Evolutionary conservation across 1,140 invertebrate genomes (phyloP), one percentile per base, ranked within the genome.

Genomic region (Episyrphus balteatus): DNA sequence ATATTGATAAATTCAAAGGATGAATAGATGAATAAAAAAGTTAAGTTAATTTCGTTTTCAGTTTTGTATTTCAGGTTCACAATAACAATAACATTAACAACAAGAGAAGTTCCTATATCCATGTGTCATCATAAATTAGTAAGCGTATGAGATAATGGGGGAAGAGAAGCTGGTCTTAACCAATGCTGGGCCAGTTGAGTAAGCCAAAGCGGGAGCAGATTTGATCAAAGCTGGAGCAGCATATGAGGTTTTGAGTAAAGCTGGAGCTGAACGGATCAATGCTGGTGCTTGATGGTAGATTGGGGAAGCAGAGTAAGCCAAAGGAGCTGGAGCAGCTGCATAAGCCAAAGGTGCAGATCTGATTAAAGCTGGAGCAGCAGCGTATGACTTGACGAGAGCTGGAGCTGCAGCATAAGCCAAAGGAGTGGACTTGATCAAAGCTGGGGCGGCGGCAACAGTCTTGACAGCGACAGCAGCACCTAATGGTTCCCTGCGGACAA

Each of bases 1-100:
- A n/a, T 26, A 5, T 26, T 8, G 8, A 26, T 26, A 8, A 26
- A 5, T 26, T 26, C 21, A 26, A 26, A 26, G 8, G 3, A 5
- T 26, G 21, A 26, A 8, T 26, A 5, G 8, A 5, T 26, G 8
- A 26, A 8, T 26, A 26, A 26, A 26, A 26, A 26, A 5, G 3
- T 8, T 26, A 5, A 26, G 8, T 5, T 37, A 37, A 37, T n/a
- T 37, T 37, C 13, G 15, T n/a, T 37, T 34, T 37, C 15, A n/a
- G 10, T 13, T 37, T 6, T 15, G 15, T n/a, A 37, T 37, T n/a
- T 55, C 54, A 55, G 57, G 61, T 61, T 59, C 61, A 61, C 53
- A 61, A 55, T 62, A 61, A 61, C 59, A 61, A 61, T 59, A 61
- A 62, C 57, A 59, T 59, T 57, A 61, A 61, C 57, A 50, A 57